Conservation (phyloP, 2,888 invertebrate species). For the Drosophila eohydei region DNA sequence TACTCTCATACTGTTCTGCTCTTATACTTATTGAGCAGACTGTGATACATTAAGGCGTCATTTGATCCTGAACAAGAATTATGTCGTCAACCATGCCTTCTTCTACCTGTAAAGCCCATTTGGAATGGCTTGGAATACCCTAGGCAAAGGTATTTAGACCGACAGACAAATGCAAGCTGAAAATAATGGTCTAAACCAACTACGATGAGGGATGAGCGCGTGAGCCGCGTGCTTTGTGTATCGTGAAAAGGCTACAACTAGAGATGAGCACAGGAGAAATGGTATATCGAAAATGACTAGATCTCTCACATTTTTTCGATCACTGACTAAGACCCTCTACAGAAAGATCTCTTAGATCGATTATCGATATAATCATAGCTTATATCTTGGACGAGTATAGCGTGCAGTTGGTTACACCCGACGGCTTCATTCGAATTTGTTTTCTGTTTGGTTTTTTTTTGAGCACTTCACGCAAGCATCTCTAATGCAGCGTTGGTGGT, state of each 20-base stretch:
- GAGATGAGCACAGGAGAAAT: not conserved
- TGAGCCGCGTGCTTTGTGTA: constrained; percentile 8
- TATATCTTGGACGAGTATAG: not conserved
- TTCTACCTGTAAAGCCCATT: not conserved
- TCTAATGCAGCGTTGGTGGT: not conserved
- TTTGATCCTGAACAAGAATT: not conserved
- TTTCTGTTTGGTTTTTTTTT: not conserved
- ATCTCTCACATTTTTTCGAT: not conserved
- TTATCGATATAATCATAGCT: too few relatives aligned
- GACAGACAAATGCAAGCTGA: constrained; percentile 49
- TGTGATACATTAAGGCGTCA: not conserved
- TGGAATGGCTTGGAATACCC: not conserved
- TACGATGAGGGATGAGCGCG: constrained; percentile 9
- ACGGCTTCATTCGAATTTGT: not conserved
- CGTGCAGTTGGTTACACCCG: not conserved
- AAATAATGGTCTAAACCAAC: constrained; percentile 9
- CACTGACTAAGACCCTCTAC: too few relatives aligned
- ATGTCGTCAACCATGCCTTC: not conserved
- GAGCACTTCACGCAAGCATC: constrained; percentile 19
- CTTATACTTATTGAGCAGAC: not conserved
- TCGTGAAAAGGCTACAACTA: not conserved
- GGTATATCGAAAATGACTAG: too few relatives aligned
- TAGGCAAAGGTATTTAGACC: not conserved
- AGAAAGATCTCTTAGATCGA: too few relatives aligned
- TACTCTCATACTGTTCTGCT: not conserved